Conservation (phyloP, 2,888 invertebrate genomes). For the Oxytorus armatus region DNA sequence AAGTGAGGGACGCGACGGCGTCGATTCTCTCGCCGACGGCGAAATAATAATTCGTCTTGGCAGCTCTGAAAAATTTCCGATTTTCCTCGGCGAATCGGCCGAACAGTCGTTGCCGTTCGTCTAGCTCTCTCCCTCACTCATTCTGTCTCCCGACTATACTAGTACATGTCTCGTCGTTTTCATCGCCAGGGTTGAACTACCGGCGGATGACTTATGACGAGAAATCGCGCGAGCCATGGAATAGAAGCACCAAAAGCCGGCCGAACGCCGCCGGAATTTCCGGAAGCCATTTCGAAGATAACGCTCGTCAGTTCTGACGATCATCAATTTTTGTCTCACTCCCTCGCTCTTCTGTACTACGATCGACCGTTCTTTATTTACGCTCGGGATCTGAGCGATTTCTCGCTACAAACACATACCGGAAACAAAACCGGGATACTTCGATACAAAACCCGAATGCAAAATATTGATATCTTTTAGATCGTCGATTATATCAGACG, state of each 20-base stretch:
- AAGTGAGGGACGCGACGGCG: conserved; percentile 53
- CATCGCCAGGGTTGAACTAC: conserved; percentile 45
- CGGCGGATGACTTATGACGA: conserved; percentile 57
- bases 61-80: conserved; percentile 56
- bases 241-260: conserved; percentile 21
- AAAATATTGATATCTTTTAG: not conserved
- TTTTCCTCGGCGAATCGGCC: conserved; percentile 46
- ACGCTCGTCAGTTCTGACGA: conserved; percentile 59
- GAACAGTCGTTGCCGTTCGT: conserved; percentile 38
- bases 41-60: conserved; percentile 68
- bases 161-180: conserved; percentile 59
- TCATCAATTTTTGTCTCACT: conserved; percentile 60
- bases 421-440: not conserved
- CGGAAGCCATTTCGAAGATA: conserved; percentile 57
- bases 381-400: not conserved
- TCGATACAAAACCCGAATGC: not conserved
- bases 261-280: conserved; percentile 53
- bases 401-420: not conserved
- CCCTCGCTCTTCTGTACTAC: conserved; percentile 22
- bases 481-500: too few species aligned
- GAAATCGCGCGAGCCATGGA: conserved; percentile 12
- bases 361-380: conserved; percentile 23
- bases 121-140: conserved; percentile 37
- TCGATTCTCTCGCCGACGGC: conserved; percentile 65
- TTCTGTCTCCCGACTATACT: conserved; percentile 30